These are phyloP conservation scores for Nebria brevicollis DNA, from an alignment of 2,888 invertebrate species.

Conservation along the genomic window DNA sequence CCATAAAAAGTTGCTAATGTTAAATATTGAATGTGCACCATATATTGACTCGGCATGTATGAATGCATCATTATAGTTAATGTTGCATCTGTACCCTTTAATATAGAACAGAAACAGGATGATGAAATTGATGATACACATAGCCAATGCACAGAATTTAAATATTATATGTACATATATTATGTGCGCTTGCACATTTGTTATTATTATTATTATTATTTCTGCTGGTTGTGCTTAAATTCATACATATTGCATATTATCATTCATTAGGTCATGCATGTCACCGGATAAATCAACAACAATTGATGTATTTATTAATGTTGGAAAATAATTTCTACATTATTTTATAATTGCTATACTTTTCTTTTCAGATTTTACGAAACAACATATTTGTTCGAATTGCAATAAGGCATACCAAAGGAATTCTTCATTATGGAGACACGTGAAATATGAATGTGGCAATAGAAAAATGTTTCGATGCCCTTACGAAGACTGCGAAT, in stretches of 20 bases:
- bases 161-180: too few relatives aligned
- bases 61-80: not conserved
- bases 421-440: slow-evolving; percentile 47
- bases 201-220: too few relatives aligned
- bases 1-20: slow-evolving; percentile 12
- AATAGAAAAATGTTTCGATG: slow-evolving; percentile 29
- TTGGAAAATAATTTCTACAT: too few relatives aligned
- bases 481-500: slow-evolving; percentile 23
- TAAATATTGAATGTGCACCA: too few relatives aligned
- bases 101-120: not conserved
- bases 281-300: too few relatives aligned
- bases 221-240: too few relatives aligned
- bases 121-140: not conserved
- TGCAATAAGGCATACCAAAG: slow-evolving; percentile 48
- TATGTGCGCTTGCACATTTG: too few relatives aligned
- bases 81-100: not conserved
- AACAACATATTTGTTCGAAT: slow-evolving; percentile 23
- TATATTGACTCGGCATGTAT: too few relatives aligned
- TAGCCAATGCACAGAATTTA: too few relatives aligned
- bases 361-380: slow-evolving; percentile 6
- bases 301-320: too few relatives aligned
- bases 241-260: too few relatives aligned
- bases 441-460: slow-evolving; percentile 49
- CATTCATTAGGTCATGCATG: too few relatives aligned
- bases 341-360: not conserved